Evolutionary conservation across 2,888 invertebrate species (phyloP), one percentile per base, ranked within the genome.

Genomic region (Aspidiotus rigidus): DNA sequence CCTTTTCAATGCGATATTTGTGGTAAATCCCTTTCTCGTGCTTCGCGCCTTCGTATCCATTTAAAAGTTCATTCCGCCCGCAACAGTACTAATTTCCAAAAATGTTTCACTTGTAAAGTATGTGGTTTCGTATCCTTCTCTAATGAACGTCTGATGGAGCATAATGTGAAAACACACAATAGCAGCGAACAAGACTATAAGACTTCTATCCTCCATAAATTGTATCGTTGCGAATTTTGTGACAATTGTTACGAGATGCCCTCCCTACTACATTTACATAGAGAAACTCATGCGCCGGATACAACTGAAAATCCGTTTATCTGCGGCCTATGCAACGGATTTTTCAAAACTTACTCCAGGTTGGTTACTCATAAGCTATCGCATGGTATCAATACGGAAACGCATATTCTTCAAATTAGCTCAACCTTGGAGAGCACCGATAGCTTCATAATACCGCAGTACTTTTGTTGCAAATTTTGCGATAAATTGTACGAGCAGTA

Each of bases 1-100:
- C 83, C 82, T 11, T 83, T 80, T 77, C 81, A 82, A 74, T 83
- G 83, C 74, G 82, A 82, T 77, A 80, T 83, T 60, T 83, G 83
- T 73, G 75, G 81, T 72, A 82, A 82, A 75, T 81, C 81, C 66
- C 74, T 83, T 70, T 82, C 82, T 5, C 80, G 82, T 0, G 78
- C 81, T 7, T 82, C 82, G 0, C 79, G 83, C 0, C 77, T 83
- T 40, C 77, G 81, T 7, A 80, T 81, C 79, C 83, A 83, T 74
- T 74, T 83, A 63, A 76, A 81, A 1, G 81, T 81, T 6, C 83
- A 83, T 71, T 80, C 81, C 64, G 80, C 81, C 71, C 79, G 79
- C 56, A 72, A 72, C 53, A 69, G 72, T 57, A 66, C 67, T 9
- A 69, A 71, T 1, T 69, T 71, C 16, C 73, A 73, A 61, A 62